phyloP scores from a whole-genome alignment of 1,140 invertebrate species.

The Drosophila santomea region DNA sequence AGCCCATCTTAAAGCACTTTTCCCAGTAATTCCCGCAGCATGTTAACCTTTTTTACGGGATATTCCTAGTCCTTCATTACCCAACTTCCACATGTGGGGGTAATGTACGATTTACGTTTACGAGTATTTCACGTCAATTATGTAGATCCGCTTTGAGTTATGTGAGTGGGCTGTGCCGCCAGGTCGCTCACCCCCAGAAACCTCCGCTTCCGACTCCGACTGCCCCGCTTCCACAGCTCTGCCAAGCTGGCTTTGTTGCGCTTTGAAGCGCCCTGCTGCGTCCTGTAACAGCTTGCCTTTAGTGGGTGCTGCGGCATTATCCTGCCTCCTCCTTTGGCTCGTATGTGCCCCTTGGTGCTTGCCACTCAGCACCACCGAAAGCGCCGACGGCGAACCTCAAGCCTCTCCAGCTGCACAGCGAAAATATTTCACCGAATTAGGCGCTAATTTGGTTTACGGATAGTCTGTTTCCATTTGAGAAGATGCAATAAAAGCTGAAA shows the following conservation, averaged over 20 bases:
- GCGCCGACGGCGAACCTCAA: constrained; percentile 25
- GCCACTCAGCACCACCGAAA: constrained; percentile 30
- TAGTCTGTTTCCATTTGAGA: neutral
- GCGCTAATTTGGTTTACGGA: neutral
- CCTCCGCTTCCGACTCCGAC: constrained; percentile 7
- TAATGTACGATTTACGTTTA: constrained; percentile 72
- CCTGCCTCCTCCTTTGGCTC: neutral
- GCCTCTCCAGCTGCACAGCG: constrained; percentile 15
- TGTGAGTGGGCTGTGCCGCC: constrained; percentile 55
- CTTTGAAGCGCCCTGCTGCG: constrained; percentile 13
- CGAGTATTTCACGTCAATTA: constrained; percentile 74
- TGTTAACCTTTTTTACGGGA: constrained; percentile 55
- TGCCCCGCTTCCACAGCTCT: constrained; percentile 4
- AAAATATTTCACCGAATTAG: constrained; percentile 5
- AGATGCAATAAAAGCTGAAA: neutral
- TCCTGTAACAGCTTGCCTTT: constrained; percentile 56
- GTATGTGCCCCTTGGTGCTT: constrained; percentile 42
- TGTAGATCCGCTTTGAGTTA: constrained; percentile 80
- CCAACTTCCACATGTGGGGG: neutral
- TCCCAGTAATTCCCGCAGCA: constrained; percentile 49
- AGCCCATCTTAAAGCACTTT: constrained; percentile 56
- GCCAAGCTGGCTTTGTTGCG: constrained; percentile 10
- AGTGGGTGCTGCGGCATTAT: constrained; percentile 23
- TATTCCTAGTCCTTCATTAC: neutral
- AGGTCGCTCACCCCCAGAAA: constrained; percentile 1